These are phyloP conservation scores for Drosophila pseudotakahashii DNA, from an alignment of 2,888 invertebrate species.

Conservation along the genomic window DNA sequence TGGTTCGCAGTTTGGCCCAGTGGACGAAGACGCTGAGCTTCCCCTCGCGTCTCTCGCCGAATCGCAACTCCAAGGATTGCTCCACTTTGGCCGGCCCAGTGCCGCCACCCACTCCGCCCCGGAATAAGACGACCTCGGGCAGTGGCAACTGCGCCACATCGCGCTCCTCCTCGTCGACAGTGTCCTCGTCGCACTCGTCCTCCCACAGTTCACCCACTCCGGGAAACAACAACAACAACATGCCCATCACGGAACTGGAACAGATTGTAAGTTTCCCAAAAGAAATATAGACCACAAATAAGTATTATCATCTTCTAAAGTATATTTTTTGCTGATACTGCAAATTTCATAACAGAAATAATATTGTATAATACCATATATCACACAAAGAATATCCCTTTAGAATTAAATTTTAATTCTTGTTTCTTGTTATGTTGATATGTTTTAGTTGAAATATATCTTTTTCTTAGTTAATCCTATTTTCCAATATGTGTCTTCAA, in stretches of 20 bases:
- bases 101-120: constrained; percentile 87
- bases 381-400: too few species aligned
- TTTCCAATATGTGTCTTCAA: too few species aligned
- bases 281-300: background rate
- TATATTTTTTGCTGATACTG: background rate
- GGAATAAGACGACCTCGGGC: constrained; percentile 82
- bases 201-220: constrained; percentile 83
- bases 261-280: constrained; percentile 87
- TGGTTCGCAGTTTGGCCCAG: constrained; percentile 95
- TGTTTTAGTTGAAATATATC: too few species aligned
- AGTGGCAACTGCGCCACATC: constrained; percentile 85
- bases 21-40: constrained; percentile 97
- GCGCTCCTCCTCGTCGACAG: constrained; percentile 85
- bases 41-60: constrained; percentile 93
- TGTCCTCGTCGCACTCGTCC: constrained; percentile 77
- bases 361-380: too few species aligned
- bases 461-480: too few species aligned
- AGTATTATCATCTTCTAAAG: background rate
- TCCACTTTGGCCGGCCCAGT: constrained; percentile 82
- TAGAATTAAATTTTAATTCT: too few species aligned
- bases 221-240: constrained; percentile 84
- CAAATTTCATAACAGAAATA: background rate
- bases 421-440: too few species aligned
- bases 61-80: constrained; percentile 90
- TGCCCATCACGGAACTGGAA: constrained; percentile 88